phyloP scores from a whole-genome alignment of 1,140 invertebrate species.

The Dufourea novaeangliae region DNA sequence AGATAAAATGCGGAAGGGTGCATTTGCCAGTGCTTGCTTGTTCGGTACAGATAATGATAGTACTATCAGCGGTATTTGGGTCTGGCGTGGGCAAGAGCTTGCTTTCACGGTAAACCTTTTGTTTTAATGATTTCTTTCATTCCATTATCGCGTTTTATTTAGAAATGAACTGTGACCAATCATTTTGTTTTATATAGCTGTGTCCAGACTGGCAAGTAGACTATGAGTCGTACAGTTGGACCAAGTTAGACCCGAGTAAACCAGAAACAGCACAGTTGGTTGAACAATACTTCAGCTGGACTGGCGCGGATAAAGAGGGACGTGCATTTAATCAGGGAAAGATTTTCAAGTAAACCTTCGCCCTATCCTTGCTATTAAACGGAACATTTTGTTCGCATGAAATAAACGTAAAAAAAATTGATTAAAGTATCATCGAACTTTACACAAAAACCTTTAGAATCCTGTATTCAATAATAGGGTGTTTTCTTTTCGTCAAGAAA shows the following conservation, averaged over 20 bases:
- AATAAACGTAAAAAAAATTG: slow-evolving; percentile 69
- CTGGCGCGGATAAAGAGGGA: slow-evolving; percentile 92
- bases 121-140: background rate
- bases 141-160: background rate
- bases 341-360: slow-evolving; percentile 96
- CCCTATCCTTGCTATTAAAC: slow-evolving; percentile 67
- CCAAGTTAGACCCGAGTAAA: slow-evolving; percentile 92
- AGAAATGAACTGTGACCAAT: slow-evolving; percentile 21
- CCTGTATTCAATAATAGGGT: slow-evolving; percentile 44
- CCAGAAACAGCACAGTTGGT: slow-evolving; percentile 95
- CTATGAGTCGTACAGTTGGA: slow-evolving; percentile 98
- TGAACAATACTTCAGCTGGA: slow-evolving; percentile 96
- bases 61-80: slow-evolving; percentile 97
- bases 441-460: slow-evolving; percentile 53
- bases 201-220: slow-evolving; percentile 97
- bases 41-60: slow-evolving; percentile 97
- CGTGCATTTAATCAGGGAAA: slow-evolving; percentile 99
- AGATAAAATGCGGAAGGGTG: slow-evolving; percentile 98
- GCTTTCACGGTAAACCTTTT: slow-evolving; percentile 89
- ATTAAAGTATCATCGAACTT: slow-evolving; percentile 52
- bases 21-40: slow-evolving; percentile 96
- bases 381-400: slow-evolving; percentile 66
- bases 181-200: slow-evolving; percentile 83
- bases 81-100: slow-evolving; percentile 97
- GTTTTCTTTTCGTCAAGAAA: slow-evolving; percentile 13